Base-by-base conservation (phyloP, 2,113 vertebrate genomes). In the Cervus canadensis region DNA sequence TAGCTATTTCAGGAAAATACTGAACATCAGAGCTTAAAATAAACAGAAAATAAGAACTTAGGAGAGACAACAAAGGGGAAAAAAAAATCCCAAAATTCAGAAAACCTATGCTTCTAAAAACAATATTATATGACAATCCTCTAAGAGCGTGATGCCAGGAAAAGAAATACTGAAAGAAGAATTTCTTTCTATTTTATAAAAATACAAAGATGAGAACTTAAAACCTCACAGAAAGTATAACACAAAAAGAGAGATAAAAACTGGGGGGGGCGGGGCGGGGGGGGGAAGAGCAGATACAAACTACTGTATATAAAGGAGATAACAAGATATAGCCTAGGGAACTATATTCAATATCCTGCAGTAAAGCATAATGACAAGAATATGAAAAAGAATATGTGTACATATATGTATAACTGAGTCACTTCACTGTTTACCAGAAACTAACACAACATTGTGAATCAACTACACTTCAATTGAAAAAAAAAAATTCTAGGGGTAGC, bases 21-120 rank as follows among this genome's bases (percentile, higher is more conserved):
- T 71, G 57, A 87, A 71, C 36, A 81, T 57, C 13, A 95, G 17
- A 67, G 71, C 56, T 92, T 57, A 95, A 95, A 92, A 91, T 95
- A 60, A 62, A 86, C 7, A 91, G 33, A 36, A 59, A 57, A 54
- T 62, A 74, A 52, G 67, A 78, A 56, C n/a, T 79, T 50, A 57
- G 36, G n/a, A 86, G 30, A 85, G 21, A 76, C 54, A 91, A 79
- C n/a, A 30, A 36, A 86, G 43, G 76, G n/a, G 10, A 54, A 54
- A 17, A 10, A 21, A 43, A 67, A 30, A 90, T 6, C 15, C 30
- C 28, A 2, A 89, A 43, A 87, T 36, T 93, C 67, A 79, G 60
- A 79, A 95, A 48, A 87, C 78, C 36, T 82, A 87, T 50, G 40
- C 59, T 82, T 67, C 59, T 71, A 59, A 87, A 95, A 67, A 88